These are phyloP conservation scores for Papilio machaon DNA, from an alignment of 1,140 invertebrate species.

Conservation along the genomic window DNA sequence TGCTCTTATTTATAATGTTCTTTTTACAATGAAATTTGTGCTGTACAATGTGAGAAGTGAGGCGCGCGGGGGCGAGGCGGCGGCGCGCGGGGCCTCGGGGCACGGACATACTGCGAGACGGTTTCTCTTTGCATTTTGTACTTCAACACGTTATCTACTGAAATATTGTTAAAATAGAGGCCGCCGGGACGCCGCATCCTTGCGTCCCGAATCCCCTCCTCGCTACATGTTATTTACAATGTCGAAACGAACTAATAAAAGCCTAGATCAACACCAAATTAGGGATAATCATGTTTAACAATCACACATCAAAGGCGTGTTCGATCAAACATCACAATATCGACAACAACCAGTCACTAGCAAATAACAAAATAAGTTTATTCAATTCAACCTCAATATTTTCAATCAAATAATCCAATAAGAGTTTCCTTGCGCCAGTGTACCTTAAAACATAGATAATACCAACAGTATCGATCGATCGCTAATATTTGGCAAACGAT, in stretches of 20 bases:
- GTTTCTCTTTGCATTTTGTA: slow-evolving; percentile 58
- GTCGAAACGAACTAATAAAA: slow-evolving; percentile 45
- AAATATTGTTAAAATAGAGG: slow-evolving; percentile 50
- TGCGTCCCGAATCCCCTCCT: slow-evolving; percentile 46
- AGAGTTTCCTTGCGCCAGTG: background rate
- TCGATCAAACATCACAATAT: background rate
- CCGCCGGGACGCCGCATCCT: slow-evolving; percentile 33
- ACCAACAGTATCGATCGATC: slow-evolving; percentile 49
- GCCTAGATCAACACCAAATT: slow-evolving; percentile 13
- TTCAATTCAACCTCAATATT: background rate
- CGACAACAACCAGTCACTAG: background rate
- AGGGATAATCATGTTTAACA: background rate
- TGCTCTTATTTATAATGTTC: slow-evolving; percentile 76
- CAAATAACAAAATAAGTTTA: slow-evolving; percentile 5
- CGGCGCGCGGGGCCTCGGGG: slow-evolving; percentile 42
- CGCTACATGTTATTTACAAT: slow-evolving; percentile 68
- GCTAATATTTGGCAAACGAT: slow-evolving; percentile 75
- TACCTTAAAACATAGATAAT: slow-evolving; percentile 56
- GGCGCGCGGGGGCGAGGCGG: slow-evolving; percentile 47
- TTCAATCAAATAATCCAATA: background rate
- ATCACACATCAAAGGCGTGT: background rate
- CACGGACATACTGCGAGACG: slow-evolving; percentile 43
- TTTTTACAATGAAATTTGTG: slow-evolving; percentile 79
- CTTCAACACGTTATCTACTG: slow-evolving; percentile 50
- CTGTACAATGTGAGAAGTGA: slow-evolving; percentile 68